Evolutionary conservation across 2,888 invertebrate genomes (phyloP).

Genomic region (Perithous albicinctus): DNA sequence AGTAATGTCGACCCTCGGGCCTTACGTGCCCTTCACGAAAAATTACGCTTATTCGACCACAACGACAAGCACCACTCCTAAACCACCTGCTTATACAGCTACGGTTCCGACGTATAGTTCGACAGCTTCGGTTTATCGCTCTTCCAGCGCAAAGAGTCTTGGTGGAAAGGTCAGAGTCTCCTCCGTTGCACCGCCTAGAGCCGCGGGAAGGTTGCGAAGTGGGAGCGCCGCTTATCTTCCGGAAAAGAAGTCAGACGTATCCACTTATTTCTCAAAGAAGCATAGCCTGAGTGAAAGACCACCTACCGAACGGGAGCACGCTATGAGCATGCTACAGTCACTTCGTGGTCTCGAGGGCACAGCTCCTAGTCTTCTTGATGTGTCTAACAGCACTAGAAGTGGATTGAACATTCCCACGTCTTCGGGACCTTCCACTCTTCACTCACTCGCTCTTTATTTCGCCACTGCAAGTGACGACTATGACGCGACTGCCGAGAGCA

Average conservation of each 20-base stretch:
- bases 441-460: constrained; percentile 92
- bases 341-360: constrained; percentile 87
- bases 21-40: constrained; percentile 82
- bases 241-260: constrained; percentile 72
- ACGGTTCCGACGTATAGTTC: constrained; percentile 79
- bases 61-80: constrained; percentile 72
- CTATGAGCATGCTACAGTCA: constrained; percentile 90
- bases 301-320: constrained; percentile 87
- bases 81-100: constrained; percentile 75
- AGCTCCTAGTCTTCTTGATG: constrained; percentile 78
- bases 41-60: constrained; percentile 78
- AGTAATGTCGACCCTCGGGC: constrained; percentile 79
- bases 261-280: constrained; percentile 69
- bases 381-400: constrained; percentile 85
- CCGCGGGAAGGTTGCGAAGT: constrained; percentile 66
- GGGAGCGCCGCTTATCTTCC: constrained; percentile 76
- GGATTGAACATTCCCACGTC: constrained; percentile 91
- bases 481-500: constrained; percentile 80
- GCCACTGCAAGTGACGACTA: constrained; percentile 88
- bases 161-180: constrained; percentile 41
- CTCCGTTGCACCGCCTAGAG: constrained; percentile 37
- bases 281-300: constrained; percentile 73
- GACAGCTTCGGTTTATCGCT: constrained; percentile 61
- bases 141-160: constrained; percentile 64
- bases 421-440: constrained; percentile 91